Evolutionary conservation across 2,888 invertebrate genomes (phyloP).

Genomic region (Pegoplata infirma): DNA sequence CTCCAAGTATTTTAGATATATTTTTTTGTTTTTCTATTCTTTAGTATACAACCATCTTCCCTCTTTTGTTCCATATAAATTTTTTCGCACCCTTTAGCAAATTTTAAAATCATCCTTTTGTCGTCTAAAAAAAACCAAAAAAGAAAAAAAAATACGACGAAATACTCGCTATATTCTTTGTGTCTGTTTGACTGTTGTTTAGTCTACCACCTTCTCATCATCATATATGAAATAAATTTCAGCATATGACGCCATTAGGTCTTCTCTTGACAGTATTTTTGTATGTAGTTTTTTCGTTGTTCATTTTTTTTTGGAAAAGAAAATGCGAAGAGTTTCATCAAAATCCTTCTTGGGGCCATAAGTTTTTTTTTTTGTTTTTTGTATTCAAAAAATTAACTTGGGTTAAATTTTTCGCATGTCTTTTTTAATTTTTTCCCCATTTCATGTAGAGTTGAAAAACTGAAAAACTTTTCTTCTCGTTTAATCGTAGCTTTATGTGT

Average conservation of each 20-base stretch:
- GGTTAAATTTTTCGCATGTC: too few species aligned
- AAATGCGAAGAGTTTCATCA: conserved; percentile 67
- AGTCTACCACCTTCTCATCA: conserved; percentile 17
- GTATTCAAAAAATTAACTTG: conserved; percentile 36
- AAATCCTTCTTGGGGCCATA: conserved; percentile 68
- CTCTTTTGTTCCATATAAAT: conserved; percentile 19
- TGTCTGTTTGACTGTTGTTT: not conserved
- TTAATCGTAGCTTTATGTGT: conserved; percentile 50
- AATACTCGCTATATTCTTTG: not conserved
- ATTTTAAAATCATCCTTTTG: conserved; percentile 18
- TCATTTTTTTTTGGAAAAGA: conserved; percentile 52
- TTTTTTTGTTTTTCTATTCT: conserved; percentile 64
- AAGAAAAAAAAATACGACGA: not conserved
- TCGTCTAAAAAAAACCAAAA: too few species aligned
- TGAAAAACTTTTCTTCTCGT: conserved; percentile 47
- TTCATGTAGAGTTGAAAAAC: conserved; percentile 61
- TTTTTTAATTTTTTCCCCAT: conserved; percentile 3
- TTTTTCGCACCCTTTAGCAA: conserved; percentile 52
- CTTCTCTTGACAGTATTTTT: conserved; percentile 71
- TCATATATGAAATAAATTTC: conserved; percentile 73
- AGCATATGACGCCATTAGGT: conserved; percentile 73
- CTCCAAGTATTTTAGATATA: conserved; percentile 66
- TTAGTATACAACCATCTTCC: conserved; percentile 11
- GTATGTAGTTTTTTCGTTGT: not conserved
- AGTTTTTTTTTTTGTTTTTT: conserved; percentile 24